Evolutionary conservation across 2,888 invertebrate species (phyloP).

Genomic region (Keiferia lycopersicella): DNA sequence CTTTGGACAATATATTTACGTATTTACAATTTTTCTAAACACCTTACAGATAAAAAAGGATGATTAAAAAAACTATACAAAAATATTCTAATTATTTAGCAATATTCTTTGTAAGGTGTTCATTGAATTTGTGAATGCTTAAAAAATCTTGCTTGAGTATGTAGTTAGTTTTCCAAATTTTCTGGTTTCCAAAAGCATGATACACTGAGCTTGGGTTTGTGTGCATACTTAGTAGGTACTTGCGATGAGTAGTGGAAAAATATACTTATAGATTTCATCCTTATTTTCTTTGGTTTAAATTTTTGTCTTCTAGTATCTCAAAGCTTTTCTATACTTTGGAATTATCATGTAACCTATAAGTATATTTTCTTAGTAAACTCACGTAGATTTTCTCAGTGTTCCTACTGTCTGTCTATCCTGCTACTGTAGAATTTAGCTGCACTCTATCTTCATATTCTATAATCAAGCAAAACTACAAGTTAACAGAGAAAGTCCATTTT

Average conservation of each 20-base stretch:
- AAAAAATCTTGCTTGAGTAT: constrained; percentile 36
- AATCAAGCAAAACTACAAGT: not conserved
- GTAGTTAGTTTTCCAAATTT: constrained; percentile 48
- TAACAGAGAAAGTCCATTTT: constrained; percentile 2
- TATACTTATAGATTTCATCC: constrained; percentile 12
- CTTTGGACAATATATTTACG: not conserved
- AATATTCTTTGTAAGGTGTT: not conserved
- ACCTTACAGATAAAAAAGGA: not conserved
- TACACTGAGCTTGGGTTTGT: constrained; percentile 59
- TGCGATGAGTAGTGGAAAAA: constrained; percentile 29
- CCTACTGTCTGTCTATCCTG: not conserved
- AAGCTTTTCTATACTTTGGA: not conserved
- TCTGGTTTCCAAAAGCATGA: constrained; percentile 56
- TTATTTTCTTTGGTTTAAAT: not conserved
- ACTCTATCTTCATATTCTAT: not conserved
- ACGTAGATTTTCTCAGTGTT: not conserved
- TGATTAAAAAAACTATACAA: no score
- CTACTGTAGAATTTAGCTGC: not conserved
- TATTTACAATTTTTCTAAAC: not conserved
- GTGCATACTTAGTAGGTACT: constrained; percentile 37
- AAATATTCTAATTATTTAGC: no score
- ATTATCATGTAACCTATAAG: not conserved
- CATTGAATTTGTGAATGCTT: not conserved
- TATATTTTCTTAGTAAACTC: not conserved
- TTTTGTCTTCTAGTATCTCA: not conserved